Percentiles rank a stretch among this genome's conserved stretches.
Conservation (phyloP, 2,797 vertebrate genomes). For the Pseudochaenichthys georgianus region DNA sequence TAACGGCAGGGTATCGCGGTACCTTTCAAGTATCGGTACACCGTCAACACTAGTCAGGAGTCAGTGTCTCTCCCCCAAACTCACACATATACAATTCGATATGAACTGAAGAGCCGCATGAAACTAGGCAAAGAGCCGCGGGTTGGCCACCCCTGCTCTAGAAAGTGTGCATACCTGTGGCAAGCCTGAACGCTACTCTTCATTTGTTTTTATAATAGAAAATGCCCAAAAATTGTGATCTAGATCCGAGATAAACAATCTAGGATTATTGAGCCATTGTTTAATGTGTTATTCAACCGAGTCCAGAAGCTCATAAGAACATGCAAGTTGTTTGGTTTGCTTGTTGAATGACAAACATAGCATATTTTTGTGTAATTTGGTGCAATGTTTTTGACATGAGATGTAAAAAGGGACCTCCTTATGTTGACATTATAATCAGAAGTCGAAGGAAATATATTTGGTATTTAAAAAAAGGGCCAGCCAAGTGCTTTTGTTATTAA, state of each 20-base stretch:
- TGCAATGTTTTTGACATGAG: neutral
- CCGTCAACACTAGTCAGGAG: too few species aligned
- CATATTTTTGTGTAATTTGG: too few species aligned
- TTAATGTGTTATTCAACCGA: too few species aligned
- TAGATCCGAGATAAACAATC: conserved; percentile 24
- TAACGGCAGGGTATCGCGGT: too few species aligned
- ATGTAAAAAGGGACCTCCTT: neutral
- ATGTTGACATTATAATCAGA: neutral
- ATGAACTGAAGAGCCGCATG: too few species aligned
- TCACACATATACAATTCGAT: too few species aligned
- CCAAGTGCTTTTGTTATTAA: too few species aligned
- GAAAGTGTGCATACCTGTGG: conserved; percentile 23
- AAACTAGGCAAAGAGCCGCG: too few species aligned
- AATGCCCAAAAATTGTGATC: conserved; percentile 7
- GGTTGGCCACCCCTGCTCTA: too few species aligned
- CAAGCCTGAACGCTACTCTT: conserved; percentile 15
- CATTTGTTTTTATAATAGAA: conserved; percentile 22
- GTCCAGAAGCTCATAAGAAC: conserved; percentile 4
- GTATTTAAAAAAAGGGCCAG: neutral
- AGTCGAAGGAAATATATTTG: neutral
- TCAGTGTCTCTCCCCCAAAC: too few species aligned
- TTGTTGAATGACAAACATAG: too few species aligned
- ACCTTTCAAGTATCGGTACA: too few species aligned
- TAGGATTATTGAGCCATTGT: neutral
- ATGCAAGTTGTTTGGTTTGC: neutral